Evolutionary conservation across 1,140 invertebrate species (phyloP).

Genomic region (Spodoptera litura): DNA sequence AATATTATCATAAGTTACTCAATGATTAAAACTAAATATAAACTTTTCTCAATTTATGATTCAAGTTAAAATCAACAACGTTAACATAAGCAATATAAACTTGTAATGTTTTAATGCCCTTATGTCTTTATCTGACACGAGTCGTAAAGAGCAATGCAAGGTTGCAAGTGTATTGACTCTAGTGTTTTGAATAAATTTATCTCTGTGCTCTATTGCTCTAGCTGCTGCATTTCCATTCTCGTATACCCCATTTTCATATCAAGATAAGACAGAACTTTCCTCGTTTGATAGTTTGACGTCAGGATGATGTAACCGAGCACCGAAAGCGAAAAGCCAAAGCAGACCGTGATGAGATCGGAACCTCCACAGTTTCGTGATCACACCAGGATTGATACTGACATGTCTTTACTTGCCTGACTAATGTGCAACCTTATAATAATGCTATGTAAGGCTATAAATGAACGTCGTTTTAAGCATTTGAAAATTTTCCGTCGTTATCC

Average conservation of each 20-base stretch:
- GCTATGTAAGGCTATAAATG: conserved; percentile 21
- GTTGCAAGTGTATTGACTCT: conserved; percentile 85
- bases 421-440: conserved; percentile 9
- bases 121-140: conserved; percentile 84
- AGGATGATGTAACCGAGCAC: conserved; percentile 75
- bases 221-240: conserved; percentile 69
- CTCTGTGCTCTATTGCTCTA: conserved; percentile 71
- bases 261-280: conserved; percentile 68
- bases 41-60: conserved; percentile 15
- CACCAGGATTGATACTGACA: conserved; percentile 14
- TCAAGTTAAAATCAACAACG: conserved; percentile 46
- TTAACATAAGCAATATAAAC: conserved; percentile 62
- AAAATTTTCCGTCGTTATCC: conserved; percentile 20
- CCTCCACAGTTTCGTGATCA: conserved; percentile 47
- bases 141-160: conserved; percentile 83
- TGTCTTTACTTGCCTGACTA: conserved; percentile 25
- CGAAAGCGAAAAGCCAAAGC: conserved; percentile 73
- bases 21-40: neutral
- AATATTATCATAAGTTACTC: neutral
- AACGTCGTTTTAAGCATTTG: conserved; percentile 24
- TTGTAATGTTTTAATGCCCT: conserved; percentile 79
- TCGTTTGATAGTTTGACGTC: conserved; percentile 77
- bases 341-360: conserved; percentile 62
- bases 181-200: conserved; percentile 79
- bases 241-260: conserved; percentile 57